phyloP scores from a whole-genome alignment of 2,888 invertebrate species.

The Mechanitis messenoides region DNA sequence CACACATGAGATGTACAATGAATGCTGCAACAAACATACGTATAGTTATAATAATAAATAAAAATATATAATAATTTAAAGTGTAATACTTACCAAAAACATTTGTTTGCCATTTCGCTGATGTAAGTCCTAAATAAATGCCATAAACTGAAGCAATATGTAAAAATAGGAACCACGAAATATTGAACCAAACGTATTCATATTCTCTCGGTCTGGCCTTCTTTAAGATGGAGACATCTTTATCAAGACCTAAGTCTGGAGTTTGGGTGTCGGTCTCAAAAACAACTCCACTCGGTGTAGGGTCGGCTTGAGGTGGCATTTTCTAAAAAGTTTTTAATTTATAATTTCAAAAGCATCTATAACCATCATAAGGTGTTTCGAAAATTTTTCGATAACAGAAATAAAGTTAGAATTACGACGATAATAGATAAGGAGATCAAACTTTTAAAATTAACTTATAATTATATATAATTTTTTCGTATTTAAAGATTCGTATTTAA shows the following conservation, averaged over 20 bases:
- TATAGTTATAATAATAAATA: constrained; percentile 1
- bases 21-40: constrained; percentile 67
- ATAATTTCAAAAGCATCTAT: not conserved
- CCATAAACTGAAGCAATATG: constrained; percentile 82
- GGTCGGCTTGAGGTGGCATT: constrained; percentile 78
- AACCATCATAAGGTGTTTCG: not conserved
- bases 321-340: constrained; percentile 29
- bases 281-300: constrained; percentile 75
- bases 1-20: constrained; percentile 81
- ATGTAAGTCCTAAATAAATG: constrained; percentile 78
- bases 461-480: no score
- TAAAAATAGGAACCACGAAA: constrained; percentile 80
- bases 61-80: not conserved
- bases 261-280: constrained; percentile 82
- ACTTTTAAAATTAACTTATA: no score
- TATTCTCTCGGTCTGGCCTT: constrained; percentile 69
- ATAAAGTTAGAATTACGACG: no score
- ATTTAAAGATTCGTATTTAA: no score
- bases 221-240: constrained; percentile 74
- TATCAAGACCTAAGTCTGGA: constrained; percentile 75
- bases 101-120: constrained; percentile 80
- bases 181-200: constrained; percentile 84
- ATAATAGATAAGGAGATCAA: no score
- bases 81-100: constrained; percentile 76
- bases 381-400: no score